Evolutionary conservation across 1,140 invertebrate genomes (phyloP), one percentile per base, ranked within the genome.

Genomic region (Aphelinus certus): DNA sequence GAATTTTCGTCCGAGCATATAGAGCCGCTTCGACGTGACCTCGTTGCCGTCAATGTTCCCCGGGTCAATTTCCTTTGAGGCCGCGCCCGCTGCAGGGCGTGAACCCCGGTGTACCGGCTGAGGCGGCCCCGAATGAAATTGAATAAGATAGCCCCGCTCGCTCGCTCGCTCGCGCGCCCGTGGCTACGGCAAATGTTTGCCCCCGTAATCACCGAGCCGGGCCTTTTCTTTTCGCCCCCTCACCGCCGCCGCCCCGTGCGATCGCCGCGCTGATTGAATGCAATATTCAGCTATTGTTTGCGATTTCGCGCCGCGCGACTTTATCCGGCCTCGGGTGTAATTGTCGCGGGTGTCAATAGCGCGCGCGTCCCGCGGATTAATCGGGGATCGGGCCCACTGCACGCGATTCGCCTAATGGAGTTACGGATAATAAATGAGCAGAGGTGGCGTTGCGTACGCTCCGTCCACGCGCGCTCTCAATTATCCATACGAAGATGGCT

Each of bases 161-260:
- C n/a, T 2, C 42, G 63, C 42, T 9, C 26, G 26, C 26, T 26
- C 26, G 26, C 26, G 26, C 26, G 46, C 55, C 3, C 1, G 51
- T 53, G 51, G 51, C 51, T 53, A 53, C 51, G 51, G 9, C 62
- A 58, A 73, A 73, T 60, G 71, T 73, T 73, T 73, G 71, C 56
- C 43, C 70, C n/a, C 48, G 51, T 64, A 72, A 72, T 64, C 64
- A 71, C 10, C 48, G 26, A 9, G 9, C 51, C 51, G 51, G 4
- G 4, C 4, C 51, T 53, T 9, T 53, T 53, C 51, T 53, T 53
- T 53, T 53, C 26, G 26, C 26, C 26, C 26, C 26, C 26, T 26
- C 26, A 26, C 26, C 26, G 26, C 26, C 26, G 26, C 26, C 26
- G 26, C 26, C 26, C 26, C 26, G 26, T 26, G 26, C 26, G 26